These are phyloP conservation scores for Adelphocoris suturalis DNA, from an alignment of 2,888 invertebrate genomes.

Conservation along the genomic window DNA sequence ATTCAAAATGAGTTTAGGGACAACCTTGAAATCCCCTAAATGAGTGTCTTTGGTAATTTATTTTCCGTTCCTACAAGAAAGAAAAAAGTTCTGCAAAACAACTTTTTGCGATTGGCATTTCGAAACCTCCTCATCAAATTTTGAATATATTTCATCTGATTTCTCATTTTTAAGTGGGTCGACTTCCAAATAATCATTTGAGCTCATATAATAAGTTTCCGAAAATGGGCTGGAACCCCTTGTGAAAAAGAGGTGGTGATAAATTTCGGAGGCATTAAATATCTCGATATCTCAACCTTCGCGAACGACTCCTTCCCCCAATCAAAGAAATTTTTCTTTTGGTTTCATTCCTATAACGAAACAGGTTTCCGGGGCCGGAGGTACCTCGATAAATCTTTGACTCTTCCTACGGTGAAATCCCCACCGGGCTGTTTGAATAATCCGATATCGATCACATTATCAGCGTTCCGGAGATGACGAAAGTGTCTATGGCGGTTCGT, in stretches of 20 bases:
- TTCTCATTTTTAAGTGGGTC: constrained; percentile 3
- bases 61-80: too few species aligned
- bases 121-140: not conserved
- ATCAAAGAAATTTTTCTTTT: constrained; percentile 32
- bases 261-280: constrained; percentile 7
- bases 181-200: not conserved
- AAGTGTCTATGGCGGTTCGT: not conserved
- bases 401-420: not conserved
- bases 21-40: too few species aligned
- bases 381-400: not conserved
- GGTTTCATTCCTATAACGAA: constrained; percentile 8
- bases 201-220: not conserved
- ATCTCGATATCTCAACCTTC: constrained; percentile 7
- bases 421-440: not conserved
- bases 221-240: not conserved
- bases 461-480: constrained; percentile 12
- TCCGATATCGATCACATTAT: constrained; percentile 39
- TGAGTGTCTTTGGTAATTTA: too few species aligned
- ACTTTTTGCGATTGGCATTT: too few species aligned
- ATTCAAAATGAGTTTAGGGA: too few species aligned
- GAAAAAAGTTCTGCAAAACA: too few species aligned
- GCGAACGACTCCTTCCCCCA: not conserved
- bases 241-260: not conserved
- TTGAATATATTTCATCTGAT: constrained; percentile 9
- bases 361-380: not conserved